A percentile compares a stretch with the other conserved stretches of the same genome.
phyloP scores from a whole-genome alignment of 2,113 vertebrate species.

The Syrmaticus mikado region DNA sequence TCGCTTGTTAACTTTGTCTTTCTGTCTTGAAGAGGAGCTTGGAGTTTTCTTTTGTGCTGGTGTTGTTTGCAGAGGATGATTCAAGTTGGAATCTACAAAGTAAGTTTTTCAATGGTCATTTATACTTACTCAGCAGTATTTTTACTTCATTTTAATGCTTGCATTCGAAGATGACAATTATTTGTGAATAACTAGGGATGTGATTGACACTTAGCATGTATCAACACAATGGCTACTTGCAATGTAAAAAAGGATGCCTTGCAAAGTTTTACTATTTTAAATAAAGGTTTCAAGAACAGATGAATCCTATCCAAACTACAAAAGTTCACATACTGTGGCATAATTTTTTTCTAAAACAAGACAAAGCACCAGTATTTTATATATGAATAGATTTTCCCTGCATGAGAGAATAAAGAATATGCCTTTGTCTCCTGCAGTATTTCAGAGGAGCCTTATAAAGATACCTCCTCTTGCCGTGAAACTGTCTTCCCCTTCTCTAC shows the following conservation, averaged over 20 bases:
- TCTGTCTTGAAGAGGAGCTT: conserved; percentile 91
- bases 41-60: conserved; percentile 93
- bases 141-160: not conserved
- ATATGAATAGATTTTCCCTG: not conserved
- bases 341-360: not conserved
- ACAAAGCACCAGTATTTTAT: not conserved
- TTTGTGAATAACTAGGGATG: not conserved
- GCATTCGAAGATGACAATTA: not conserved
- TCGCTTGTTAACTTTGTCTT: conserved; percentile 99
- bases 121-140: not conserved
- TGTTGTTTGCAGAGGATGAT: conserved; percentile 90
- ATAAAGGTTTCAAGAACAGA: not conserved
- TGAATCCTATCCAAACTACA: not conserved
- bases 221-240: not conserved
- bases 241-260: not conserved
- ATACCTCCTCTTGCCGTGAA: not conserved
- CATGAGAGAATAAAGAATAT: not conserved
- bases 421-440: not conserved
- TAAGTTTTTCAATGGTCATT: conserved; percentile 6
- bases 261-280: not conserved
- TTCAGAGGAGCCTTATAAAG: not conserved
- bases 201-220: not conserved
- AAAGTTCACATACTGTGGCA: not conserved
- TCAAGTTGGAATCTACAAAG: conserved; percentile 89
- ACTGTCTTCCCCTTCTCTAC: not conserved